phyloP scores from a whole-genome alignment of 2,888 invertebrate species.

The Aleiodes leptofemur region DNA sequence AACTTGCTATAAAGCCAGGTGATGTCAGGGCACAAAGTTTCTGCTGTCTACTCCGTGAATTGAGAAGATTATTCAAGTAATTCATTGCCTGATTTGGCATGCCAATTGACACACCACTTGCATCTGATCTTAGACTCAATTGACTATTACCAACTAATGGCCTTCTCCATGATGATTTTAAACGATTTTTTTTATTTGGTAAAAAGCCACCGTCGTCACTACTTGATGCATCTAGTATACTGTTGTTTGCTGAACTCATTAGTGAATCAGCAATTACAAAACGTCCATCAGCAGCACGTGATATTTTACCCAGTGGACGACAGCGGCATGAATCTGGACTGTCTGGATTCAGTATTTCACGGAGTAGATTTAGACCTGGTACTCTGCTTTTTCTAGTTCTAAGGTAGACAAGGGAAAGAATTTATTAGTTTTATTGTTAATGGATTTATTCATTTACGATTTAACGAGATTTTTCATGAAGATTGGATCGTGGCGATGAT shows the following conservation, averaged over 20 bases:
- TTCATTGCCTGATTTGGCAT: constrained; percentile 47
- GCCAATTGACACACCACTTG: constrained; percentile 77
- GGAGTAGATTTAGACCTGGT: constrained; percentile 90
- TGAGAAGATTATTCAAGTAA: constrained; percentile 42
- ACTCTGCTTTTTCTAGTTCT: constrained; percentile 96
- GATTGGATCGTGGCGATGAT: not conserved
- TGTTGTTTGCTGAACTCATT: constrained; percentile 77
- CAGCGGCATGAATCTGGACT: constrained; percentile 72
- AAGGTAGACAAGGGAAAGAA: constrained; percentile 60
- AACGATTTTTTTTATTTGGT: constrained; percentile 75
- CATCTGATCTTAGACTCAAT: constrained; percentile 82
- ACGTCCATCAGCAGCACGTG: constrained; percentile 85
- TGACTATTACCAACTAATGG: constrained; percentile 81
- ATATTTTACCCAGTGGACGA: constrained; percentile 81
- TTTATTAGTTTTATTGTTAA: not conserved
- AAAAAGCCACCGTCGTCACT: constrained; percentile 92
- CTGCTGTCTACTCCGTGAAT: constrained; percentile 58
- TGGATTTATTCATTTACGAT: not conserved
- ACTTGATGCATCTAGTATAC: constrained; percentile 80
- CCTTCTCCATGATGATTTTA: constrained; percentile 73
- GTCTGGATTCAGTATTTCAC: constrained; percentile 78
- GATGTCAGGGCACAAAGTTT: constrained; percentile 66
- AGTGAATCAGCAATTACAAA: constrained; percentile 81
- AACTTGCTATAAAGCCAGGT: constrained; percentile 75
- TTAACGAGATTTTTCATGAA: not conserved